Evolutionary conservation across 1,140 invertebrate species (phyloP), one percentile per base, ranked within the genome.

Genomic region (Mizuhopecten yessoensis): DNA sequence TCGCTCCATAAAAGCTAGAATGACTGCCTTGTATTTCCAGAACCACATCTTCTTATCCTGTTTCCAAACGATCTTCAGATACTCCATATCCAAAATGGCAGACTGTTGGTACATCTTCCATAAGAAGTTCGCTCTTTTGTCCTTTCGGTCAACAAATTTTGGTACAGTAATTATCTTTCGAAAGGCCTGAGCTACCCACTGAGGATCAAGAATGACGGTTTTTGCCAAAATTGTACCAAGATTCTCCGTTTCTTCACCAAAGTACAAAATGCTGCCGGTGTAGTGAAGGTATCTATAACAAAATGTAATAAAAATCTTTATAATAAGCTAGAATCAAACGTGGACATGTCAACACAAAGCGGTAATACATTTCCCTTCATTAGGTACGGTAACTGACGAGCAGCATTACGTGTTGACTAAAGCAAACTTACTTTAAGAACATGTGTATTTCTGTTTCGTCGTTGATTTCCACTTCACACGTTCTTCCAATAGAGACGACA

Each of bases 1-100:
- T 75, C 57, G 57, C 57, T 75, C 57, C 57, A 75, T 75, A n/a
- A 75, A 75, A 29, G 57, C 57, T 29, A 75, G 57, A 75, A 75
- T 75, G 57, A 75, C 57, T 75, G 23, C 23, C n/a, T 29, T 75
- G n/a, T 75, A 75, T 29, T 75, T 29, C 57, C 57, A 75, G 7
- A 75, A 75, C 2, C 15, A 5, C n/a, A 75, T 29, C 17, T 29
- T 5, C n/a, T 29, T n/a, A n/a, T 75, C 57, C n/a, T 75, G 23
- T 7, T 75, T 75, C 57, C 57, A 75, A 7, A 17, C 57, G 29
- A 75, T 75, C 57, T 75, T 23, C n/a, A 75, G 57, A n/a, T 75
- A 75, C 23, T 75, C 57, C 57, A 75, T 75, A 29, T 75, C 57
- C 17, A 75, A 75, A 17, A 29, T 75, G 57, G 57, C 57, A 75